Base-by-base conservation (phyloP, 2,888 invertebrate genomes). In the Elegia similella region DNA sequence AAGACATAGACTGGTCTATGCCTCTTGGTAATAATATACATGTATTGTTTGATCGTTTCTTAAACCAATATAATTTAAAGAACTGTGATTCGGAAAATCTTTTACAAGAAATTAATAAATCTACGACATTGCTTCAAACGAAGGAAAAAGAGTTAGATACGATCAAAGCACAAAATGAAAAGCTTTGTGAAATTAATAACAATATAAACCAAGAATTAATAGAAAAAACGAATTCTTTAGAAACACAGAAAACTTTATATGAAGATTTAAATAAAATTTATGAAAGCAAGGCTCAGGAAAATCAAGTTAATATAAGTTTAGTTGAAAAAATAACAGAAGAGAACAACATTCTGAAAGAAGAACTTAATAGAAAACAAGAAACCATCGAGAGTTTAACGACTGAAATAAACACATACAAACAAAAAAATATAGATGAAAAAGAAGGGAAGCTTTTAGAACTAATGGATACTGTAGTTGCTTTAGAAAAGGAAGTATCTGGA, bases 271-370 rank as follows among this genome's bases (percentile, higher is more conserved):
- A 67, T 34, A 64, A 66, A 62, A 63, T 67, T 17, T 78, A 82
- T 61, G 65, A 79, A 29, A 75, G 56, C 42, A 78, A 77, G 67
- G 46, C 69, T 1, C 64, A 80, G 59, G 84, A 87, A 68, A 83
- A 80, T 62, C 61, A 67, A 29, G 56, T 62, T 8, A 79, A 82
- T 59, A 16, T 70, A 2, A 61, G 29, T 38, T 42, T 73, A 12
- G 70, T 83, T 57, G 66, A 69, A 48, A 75, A 74, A 38, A 63
- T 86, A 38, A 68, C 71, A 7, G 67, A 79, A 59, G 82, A 88
- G 71, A 59, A 84, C 0, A 65, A 59, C 30, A 52, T 67, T n/a
- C 63, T 87, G 15, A 83, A 81, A 66, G 61, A 66, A 47, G 62
- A 57, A 2, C 57, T 84, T 8, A 42, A 30, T 16, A 62, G 63